Base-by-base conservation (phyloP, 1,140 invertebrate genomes). In the Doryteuthis pealeii region DNA sequence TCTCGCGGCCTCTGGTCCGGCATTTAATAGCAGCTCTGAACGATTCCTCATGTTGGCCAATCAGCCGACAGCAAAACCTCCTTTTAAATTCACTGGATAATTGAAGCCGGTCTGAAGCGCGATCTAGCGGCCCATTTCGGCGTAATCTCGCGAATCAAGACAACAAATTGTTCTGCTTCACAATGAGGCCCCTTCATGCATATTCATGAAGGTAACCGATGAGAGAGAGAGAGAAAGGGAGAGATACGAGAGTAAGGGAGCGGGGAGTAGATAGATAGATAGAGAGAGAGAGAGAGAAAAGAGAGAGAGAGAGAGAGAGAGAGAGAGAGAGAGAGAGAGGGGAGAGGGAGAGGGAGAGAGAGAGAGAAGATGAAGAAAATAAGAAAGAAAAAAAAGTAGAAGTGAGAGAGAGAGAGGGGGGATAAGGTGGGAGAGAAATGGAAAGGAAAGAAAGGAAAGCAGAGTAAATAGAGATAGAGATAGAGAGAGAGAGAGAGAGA, bases 81-180 rank as follows among this genome's bases (percentile, higher is more conserved):
- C 35, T 40, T 40, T 40, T 40, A 40, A 40, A 40, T 40, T 40
- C 35, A 40, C 10, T 40, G 35, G 35, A 40, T 40, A 40, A 40
- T 40, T 40, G 35, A 62, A 22, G 6, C 26, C 54, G 54, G 54
- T 1, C 54, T 18, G 54, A 62, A 28, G 26, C 54, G 18, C 54
- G 10, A 62, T 62, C 54, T 62, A 62, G 5, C 54, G 26, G 54
- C 5, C 26, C 54, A 62, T 62, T 62, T 28, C 26, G 26, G 6
- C 26, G 54, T 62, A 62, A 62, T 62, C 54, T 62, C 26, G 22
- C 22, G 54, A 62, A 62, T 62, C 54, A 62, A 62, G 54, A 62
- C 54, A 62, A 22, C 26, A 62, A 62, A 62, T 62, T 58, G 54
- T 45, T 28, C 26, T 28, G 31, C 28, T 58, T 49, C 40, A 72